A percentile compares a stretch with the other conserved stretches of the same genome.
Evolutionary conservation across 2,113 vertebrate genomes (phyloP).

Genomic region (Lates calcarifer): DNA sequence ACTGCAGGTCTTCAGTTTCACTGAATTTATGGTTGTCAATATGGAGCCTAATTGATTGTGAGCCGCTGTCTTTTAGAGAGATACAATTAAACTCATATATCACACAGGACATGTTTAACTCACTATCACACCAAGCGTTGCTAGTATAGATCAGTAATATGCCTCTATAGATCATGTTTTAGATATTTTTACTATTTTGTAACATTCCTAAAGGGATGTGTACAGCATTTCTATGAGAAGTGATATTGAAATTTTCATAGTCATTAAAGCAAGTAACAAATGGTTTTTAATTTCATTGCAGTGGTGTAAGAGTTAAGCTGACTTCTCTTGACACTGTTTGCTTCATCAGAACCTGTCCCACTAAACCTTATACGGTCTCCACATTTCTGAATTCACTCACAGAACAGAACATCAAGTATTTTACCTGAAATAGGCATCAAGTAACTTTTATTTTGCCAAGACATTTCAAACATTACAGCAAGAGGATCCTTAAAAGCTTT

Average conservation of each 20-base stretch:
- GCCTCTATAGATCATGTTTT: not conserved
- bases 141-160: not conserved
- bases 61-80: not conserved
- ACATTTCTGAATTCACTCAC: not conserved
- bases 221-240: not conserved
- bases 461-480: too few species aligned
- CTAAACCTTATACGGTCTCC: not conserved
- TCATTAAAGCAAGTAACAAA: too few species aligned
- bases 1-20: not conserved
- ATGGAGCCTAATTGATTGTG: not conserved
- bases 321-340: too few species aligned
- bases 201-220: not conserved
- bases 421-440: too few species aligned
- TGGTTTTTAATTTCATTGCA: too few species aligned
- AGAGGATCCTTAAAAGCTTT: not conserved
- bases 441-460: too few species aligned
- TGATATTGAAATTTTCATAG: not conserved
- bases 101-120: not conserved
- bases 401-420: not conserved
- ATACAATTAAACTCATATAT: not conserved
- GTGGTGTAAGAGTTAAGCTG: too few species aligned
- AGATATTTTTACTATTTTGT: not conserved
- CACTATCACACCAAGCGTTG: not conserved
- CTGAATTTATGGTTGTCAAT: not conserved
- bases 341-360: too few species aligned